Percentiles rank a stretch among this genome's conserved stretches.
These are phyloP conservation scores for Raja brachyura DNA, from an alignment of 2,113 vertebrate genomes.

Conservation along the genomic window DNA sequence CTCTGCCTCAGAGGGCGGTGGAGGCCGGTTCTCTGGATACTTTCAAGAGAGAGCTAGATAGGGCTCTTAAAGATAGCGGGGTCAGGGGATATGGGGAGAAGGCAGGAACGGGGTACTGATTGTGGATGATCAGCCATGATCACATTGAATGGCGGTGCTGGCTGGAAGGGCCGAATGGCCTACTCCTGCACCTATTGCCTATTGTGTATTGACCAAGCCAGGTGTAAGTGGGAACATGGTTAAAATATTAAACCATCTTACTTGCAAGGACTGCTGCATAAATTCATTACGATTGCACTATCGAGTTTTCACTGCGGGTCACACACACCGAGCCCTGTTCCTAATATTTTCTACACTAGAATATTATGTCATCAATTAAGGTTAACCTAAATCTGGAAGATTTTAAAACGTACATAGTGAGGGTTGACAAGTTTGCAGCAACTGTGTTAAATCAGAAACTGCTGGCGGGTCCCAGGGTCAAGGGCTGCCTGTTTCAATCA, in stretches of 20 bases:
- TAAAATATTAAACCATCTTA: background rate
- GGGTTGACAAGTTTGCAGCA: background rate
- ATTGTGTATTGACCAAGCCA: background rate
- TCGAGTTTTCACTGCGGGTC: background rate
- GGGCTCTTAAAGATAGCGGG: too few species aligned
- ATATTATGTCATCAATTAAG: conserved; percentile 1
- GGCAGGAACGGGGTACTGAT: too few species aligned
- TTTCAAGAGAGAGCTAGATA: too few species aligned
- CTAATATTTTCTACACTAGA: background rate
- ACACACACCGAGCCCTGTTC: background rate
- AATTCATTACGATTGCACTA: background rate
- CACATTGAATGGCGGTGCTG: too few species aligned
- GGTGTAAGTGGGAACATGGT: background rate
- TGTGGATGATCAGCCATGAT: too few species aligned
- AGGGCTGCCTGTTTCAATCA: conserved; percentile 33
- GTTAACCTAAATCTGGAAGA: background rate
- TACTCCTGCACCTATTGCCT: too few species aligned
- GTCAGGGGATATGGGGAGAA: too few species aligned
- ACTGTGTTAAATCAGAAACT: conserved; percentile 2
- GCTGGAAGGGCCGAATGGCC: too few species aligned
- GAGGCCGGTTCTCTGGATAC: too few species aligned
- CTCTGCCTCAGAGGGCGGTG: too few species aligned
- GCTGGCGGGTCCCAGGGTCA: background rate
- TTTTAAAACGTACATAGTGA: background rate
- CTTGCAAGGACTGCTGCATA: background rate